Evolutionary conservation across 2,888 invertebrate species (phyloP), one percentile per base, ranked within the genome.

Genomic region (Chrysotoxum bicinctum): DNA sequence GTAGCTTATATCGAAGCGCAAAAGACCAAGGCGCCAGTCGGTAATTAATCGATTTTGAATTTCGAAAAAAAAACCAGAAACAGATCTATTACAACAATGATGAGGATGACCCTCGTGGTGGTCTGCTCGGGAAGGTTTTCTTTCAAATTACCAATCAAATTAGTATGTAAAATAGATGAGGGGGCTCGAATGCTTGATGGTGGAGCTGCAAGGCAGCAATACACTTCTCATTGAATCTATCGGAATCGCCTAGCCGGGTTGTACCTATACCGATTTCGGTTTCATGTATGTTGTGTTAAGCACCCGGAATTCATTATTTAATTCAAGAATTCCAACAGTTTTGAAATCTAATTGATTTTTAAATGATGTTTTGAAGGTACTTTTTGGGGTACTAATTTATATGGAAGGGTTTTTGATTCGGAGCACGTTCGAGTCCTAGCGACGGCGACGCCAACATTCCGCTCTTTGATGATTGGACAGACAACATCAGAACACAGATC

Each of bases 111-210:
- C 60, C 16, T 54, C 43, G 37, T 68, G 82, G 82, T 82, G 82
- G 82, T 82, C 82, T 77, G 19, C 7, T 48, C 40, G 14, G 16
- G 10, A 50, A 37, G 66, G 54, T 12, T 60, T 12, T 58, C 19
- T 78, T 19, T 64, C 43, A 58, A 37, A 52, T 54, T 21, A 23
- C 23, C 37, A 50, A 64, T 21, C 66, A 50, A 75, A 84, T 84
- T 84, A 84, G 79, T 84, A 84, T 84, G 84, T 74, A 75, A 84
- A 79, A 75, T 84, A 74, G 83, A 74, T 70, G 70, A 84, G 52
- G 35, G 60, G 48, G 56, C 54, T 40, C 52, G 30, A 30, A 30
- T 1, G 21, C 12, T 12, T 12, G 19, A 58, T 50, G 23, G 3
- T 32, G 9, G 45, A 9, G 16, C 0, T 58, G 50, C n/a, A 40